Conservation (phyloP, 2,797 vertebrate species). For the Discoglossus pictus region DNA sequence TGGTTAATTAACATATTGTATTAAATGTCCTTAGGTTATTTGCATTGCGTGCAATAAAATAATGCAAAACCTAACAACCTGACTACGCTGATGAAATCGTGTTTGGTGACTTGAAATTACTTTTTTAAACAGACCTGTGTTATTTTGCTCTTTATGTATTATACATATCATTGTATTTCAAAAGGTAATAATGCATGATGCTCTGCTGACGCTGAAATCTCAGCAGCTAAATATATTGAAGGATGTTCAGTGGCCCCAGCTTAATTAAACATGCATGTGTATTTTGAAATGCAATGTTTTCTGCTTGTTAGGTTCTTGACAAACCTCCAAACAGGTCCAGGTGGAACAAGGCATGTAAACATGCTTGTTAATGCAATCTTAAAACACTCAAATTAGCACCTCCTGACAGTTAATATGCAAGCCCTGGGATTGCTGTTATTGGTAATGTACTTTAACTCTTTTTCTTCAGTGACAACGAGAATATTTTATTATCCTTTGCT, state of each 20-base stretch:
- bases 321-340: conserved; percentile 94
- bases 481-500: too few relatives aligned
- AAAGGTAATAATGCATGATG: conserved; percentile 89
- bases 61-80: too few relatives aligned
- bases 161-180: conserved; percentile 87
- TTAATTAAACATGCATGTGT: conserved; percentile 98
- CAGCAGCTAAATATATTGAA: conserved; percentile 80
- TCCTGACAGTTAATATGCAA: conserved; percentile 86
- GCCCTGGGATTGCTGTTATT: conserved; percentile 72
- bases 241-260: conserved; percentile 76
- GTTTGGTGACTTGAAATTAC: conserved; percentile 12
- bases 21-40: too few relatives aligned
- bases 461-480: too few relatives aligned
- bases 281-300: conserved; percentile 89
- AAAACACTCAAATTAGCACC: conserved; percentile 95
- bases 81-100: too few relatives aligned
- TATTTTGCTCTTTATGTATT: conserved; percentile 89
- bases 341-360: conserved; percentile 93
- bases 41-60: too few relatives aligned
- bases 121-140: conserved; percentile 13
- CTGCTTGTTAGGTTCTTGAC: conserved; percentile 92
- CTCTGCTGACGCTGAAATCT: conserved; percentile 80
- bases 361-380: conserved; percentile 89
- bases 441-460: conserved; percentile 66
- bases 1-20: too few relatives aligned